phyloP scores from a whole-genome alignment of 2,797 vertebrate species.

The Pangasius macronema region DNA sequence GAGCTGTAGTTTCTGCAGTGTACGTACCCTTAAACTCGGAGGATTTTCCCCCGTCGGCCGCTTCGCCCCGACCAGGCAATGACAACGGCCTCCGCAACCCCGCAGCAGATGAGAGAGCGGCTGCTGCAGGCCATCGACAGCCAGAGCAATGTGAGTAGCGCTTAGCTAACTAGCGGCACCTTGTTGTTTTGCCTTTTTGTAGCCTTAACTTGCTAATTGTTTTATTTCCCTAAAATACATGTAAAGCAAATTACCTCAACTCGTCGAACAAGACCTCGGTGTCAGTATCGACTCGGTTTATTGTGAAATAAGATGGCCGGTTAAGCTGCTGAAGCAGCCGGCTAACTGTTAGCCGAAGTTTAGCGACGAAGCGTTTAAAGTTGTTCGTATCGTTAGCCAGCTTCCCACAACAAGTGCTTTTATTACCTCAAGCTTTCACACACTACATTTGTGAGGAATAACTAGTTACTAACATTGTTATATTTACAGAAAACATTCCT shows the following conservation, averaged over 20 bases:
- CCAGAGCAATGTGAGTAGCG: constrained; percentile 92
- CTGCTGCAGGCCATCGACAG: constrained; percentile 98
- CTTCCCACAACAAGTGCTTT: neutral
- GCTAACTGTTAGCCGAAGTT: constrained; percentile 44
- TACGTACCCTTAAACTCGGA: constrained; percentile 72
- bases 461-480: neutral
- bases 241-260: neutral
- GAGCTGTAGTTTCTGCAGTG: constrained; percentile 71
- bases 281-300: neutral
- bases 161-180: constrained; percentile 25
- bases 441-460: too few relatives aligned
- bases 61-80: constrained; percentile 89
- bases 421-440: neutral
- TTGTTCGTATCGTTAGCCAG: neutral
- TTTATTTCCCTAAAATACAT: neutral
- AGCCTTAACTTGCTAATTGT: too few relatives aligned
- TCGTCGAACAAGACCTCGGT: neutral
- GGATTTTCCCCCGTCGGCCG: constrained; percentile 83
- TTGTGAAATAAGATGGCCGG: constrained; percentile 17
- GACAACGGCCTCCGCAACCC: constrained; percentile 96
- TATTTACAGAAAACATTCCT: neutral
- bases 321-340: neutral
- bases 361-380: constrained; percentile 2
- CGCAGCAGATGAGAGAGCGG: constrained; percentile 99
- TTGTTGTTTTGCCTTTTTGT: too few relatives aligned